A percentile compares a stretch with the other conserved stretches of the same genome.
Evolutionary conservation across 2,888 invertebrate genomes (phyloP).

Genomic region (Pseudococcus jackbeardsleyi): DNA sequence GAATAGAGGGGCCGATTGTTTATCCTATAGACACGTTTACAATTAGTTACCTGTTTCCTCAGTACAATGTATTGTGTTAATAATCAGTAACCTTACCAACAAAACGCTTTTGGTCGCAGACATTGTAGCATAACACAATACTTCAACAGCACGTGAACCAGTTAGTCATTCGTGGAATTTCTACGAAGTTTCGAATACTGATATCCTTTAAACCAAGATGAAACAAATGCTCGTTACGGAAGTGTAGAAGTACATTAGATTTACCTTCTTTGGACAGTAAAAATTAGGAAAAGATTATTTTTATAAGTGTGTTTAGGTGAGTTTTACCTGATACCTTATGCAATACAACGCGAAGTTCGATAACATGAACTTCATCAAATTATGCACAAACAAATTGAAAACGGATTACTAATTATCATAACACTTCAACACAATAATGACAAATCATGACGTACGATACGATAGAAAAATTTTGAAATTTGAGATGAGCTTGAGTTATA

Average conservation of each 20-base stretch:
- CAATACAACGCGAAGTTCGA: background rate
- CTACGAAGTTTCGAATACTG: background rate
- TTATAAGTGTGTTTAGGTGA: background rate
- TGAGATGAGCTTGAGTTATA: too few species aligned
- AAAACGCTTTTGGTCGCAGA: constrained; percentile 7
- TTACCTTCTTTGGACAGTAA: background rate
- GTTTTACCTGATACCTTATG: background rate
- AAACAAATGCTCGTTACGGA: background rate
- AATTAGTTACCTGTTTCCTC: too few species aligned
- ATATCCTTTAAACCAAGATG: background rate
- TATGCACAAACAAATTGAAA: background rate
- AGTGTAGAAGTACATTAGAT: background rate
- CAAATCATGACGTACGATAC: too few species aligned
- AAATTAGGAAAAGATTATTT: background rate
- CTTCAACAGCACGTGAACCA: background rate
- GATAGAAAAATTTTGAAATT: too few species aligned
- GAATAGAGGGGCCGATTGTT: constrained; percentile 72
- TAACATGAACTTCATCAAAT: background rate
- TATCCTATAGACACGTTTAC: constrained; percentile 13
- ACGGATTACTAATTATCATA: background rate
- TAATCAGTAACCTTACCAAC: background rate
- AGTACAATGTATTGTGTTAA: too few species aligned
- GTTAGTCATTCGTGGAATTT: background rate
- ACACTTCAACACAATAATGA: background rate
- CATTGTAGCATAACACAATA: constrained; percentile 25